These are phyloP conservation scores for Nebria brevicollis DNA, from an alignment of 2,888 invertebrate genomes.

Conservation along the genomic window DNA sequence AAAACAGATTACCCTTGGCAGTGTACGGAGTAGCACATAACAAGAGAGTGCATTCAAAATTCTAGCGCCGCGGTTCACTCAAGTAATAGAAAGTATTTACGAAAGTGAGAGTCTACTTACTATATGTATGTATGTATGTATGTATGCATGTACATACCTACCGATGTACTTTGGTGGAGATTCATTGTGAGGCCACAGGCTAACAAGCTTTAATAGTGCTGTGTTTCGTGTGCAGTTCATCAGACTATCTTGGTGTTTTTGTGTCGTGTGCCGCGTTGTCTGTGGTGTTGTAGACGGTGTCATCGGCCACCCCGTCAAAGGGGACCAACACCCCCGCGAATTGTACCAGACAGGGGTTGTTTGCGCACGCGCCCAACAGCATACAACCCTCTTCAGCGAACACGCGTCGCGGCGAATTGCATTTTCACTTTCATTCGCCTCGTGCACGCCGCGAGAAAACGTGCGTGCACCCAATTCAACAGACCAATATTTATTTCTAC, in stretches of 20 bases:
- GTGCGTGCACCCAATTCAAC: constrained; percentile 6
- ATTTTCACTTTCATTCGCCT: constrained; percentile 63
- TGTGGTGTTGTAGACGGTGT: constrained; percentile 12
- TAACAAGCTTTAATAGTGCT: background rate
- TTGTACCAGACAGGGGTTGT: constrained; percentile 19
- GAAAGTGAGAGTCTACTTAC: background rate
- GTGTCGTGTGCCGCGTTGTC: background rate
- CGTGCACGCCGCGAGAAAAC: constrained; percentile 50
- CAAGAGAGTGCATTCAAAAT: background rate
- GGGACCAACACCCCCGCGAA: constrained; percentile 49
- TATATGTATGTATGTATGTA: background rate
- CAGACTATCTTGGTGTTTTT: background rate
- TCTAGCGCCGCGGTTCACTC: background rate
- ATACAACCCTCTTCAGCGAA: constrained; percentile 20
- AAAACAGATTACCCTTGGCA: constrained; percentile 1
- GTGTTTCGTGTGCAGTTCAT: background rate
- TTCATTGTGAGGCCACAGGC: background rate
- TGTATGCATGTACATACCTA: background rate
- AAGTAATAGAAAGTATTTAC: background rate
- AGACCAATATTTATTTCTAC: too few species aligned
- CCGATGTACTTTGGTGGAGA: background rate
- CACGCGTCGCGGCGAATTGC: constrained; percentile 33
- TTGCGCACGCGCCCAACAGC: constrained; percentile 27
- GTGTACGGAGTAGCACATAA: background rate
- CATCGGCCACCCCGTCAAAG: constrained; percentile 33